Evolutionary conservation across 2,797 vertebrate species (phyloP).

Genomic region (Typhlichthys subterraneus): DNA sequence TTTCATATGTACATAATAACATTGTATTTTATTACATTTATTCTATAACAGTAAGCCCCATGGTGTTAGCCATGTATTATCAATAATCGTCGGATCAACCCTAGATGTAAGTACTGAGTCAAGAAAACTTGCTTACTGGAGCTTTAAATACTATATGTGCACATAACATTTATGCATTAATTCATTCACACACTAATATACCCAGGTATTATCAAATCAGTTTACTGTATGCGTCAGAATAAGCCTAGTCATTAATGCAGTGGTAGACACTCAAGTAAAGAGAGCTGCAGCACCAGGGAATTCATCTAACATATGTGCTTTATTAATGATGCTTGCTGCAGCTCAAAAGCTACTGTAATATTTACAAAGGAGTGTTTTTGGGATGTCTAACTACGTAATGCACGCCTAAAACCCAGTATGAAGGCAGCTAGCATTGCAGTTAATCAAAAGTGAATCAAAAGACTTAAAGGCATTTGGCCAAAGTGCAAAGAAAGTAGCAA

Average conservation of each 20-base stretch:
- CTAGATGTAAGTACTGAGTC: too few species aligned
- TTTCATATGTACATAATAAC: too few species aligned
- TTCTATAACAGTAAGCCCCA: too few species aligned
- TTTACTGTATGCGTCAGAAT: slow-evolving; percentile 47
- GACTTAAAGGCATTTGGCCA: slow-evolving; percentile 3
- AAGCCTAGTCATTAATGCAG: slow-evolving; percentile 47
- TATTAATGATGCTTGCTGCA: slow-evolving; percentile 62
- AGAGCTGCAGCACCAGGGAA: slow-evolving; percentile 53
- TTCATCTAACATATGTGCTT: slow-evolving; percentile 66
- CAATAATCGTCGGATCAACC: too few species aligned
- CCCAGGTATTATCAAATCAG: too few species aligned
- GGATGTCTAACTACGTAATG: slow-evolving; percentile 51
- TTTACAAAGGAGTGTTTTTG: slow-evolving; percentile 60
- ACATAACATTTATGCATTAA: too few species aligned
- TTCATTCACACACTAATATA: too few species aligned
- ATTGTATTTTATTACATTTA: too few species aligned
- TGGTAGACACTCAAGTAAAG: slow-evolving; percentile 36
- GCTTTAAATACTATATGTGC: too few species aligned
- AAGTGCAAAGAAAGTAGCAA: not conserved
- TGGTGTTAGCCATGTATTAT: too few species aligned
- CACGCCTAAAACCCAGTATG: slow-evolving; percentile 26
- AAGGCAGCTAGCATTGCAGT: not conserved
- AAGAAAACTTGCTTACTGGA: too few species aligned
- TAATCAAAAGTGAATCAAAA: too few species aligned
- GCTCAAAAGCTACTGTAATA: slow-evolving; percentile 65